A percentile compares a stretch with the other conserved stretches of the same genome.
Evolutionary conservation across 2,888 invertebrate species (phyloP).

Genomic region (Diachrysia chrysitis): DNA sequence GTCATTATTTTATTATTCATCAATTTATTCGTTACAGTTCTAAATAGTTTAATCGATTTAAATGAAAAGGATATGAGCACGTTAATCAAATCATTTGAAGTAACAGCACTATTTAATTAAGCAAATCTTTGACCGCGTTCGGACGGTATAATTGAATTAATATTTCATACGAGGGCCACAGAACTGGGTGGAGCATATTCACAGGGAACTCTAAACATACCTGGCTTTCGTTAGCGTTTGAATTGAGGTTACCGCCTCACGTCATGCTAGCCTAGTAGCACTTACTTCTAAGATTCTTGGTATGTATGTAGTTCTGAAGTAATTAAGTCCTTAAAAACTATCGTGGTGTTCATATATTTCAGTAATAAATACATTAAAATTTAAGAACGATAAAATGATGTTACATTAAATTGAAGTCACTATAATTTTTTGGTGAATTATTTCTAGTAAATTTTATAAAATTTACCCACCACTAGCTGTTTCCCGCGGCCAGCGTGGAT

Average conservation of each 20-base stretch:
- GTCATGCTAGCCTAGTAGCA: conserved; percentile 16
- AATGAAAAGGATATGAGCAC: conserved; percentile 24
- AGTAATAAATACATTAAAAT: too few relatives aligned
- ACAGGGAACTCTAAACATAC: conserved; percentile 21
- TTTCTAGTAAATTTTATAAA: too few relatives aligned
- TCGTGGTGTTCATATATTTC: too few relatives aligned
- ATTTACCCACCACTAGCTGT: too few relatives aligned
- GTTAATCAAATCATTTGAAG: conserved; percentile 30
- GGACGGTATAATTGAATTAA: conserved; percentile 43
- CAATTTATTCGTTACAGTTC: not conserved
- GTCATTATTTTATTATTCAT: not conserved
- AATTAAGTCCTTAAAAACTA: too few relatives aligned
- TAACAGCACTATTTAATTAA: conserved; percentile 39
- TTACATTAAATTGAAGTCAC: too few relatives aligned
- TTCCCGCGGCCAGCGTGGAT: too few relatives aligned
- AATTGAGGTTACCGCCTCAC: conserved; percentile 31
- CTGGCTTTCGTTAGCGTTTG: conserved; percentile 23
- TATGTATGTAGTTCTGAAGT: too few relatives aligned
- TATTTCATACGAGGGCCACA: conserved; percentile 41
- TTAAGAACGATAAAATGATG: too few relatives aligned
- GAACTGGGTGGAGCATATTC: conserved; percentile 8
- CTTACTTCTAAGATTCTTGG: not conserved
- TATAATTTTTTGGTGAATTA: too few relatives aligned
- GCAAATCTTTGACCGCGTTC: conserved; percentile 40
- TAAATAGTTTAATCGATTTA: conserved; percentile 9